Base-by-base conservation (phyloP, 2,888 invertebrate genomes). In the Spisula subtruncata region DNA sequence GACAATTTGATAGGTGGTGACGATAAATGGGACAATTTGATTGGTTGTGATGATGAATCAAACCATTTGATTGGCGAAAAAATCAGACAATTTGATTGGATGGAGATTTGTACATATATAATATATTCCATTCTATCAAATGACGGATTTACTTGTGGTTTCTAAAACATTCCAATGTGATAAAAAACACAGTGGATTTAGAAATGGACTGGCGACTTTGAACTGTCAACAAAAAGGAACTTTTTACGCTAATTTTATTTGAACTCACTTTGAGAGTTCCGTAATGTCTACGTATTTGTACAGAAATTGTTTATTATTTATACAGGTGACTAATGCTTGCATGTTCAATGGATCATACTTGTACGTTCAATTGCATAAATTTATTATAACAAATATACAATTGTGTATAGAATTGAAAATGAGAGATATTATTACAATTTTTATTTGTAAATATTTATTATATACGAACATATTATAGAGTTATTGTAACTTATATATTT, bases 401-500 rank as follows among this genome's bases (percentile, higher is more conserved):
- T n/a, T 32, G 12, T 75, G 75, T 75, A 75, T 14, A 75, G 29
- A 75, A 32, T 75, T 75, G 29, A 75, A 35, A 75, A 35, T 35
- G 35, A 75, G 75, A 75, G 75, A 75, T 66, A 66, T 66, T 66
- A 66, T 25, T 5, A 66, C 35, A 35, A 32, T 35, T 25, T 32
- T 75, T 25, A 32, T 75, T 29, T 75, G 75, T 75, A 75, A 16
- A 75, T 75, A 75, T 35, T 75, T 35, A 35, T 35, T 75, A 35
- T 75, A 35, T 75, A 75, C 35, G 32, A 35, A 32, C n/a, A 60
- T 25, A n/a, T 25, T 75, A 75, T 32, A 35, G 35, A 66, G 5
- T 66, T 66, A 66, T 25, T 66, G 60, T 66, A 25, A 66, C 60
- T 66, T 25, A 66, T 66, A n/a, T 75, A 75, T n/a, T 25, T 60